phyloP scores from a whole-genome alignment of 2,888 invertebrate species.

The Aquatica leii region DNA sequence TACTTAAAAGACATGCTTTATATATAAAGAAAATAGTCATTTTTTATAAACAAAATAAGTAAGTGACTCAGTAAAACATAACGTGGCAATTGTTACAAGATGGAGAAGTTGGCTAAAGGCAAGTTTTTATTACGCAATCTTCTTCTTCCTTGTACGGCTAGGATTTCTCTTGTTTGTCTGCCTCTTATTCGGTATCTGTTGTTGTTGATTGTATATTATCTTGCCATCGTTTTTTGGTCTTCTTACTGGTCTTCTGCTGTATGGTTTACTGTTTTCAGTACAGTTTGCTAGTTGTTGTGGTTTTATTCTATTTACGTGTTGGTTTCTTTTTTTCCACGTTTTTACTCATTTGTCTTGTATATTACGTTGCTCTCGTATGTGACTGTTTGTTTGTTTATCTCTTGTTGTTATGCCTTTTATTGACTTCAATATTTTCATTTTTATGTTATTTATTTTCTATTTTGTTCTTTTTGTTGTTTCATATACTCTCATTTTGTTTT shows the following conservation, averaged over 20 bases:
- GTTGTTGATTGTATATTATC: not conserved
- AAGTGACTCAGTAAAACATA: too few species aligned
- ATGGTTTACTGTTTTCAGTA: not conserved
- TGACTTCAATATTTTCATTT: too few species aligned
- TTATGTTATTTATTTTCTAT: too few species aligned
- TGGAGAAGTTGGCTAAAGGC: too few species aligned
- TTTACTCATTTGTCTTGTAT: constrained; percentile 19
- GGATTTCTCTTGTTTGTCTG: not conserved
- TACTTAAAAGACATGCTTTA: too few species aligned
- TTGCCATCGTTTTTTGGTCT: too few species aligned
- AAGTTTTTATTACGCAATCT: too few species aligned
- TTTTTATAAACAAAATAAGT: too few species aligned
- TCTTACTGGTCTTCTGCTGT: too few species aligned
- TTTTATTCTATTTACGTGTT: not conserved
- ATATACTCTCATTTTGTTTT: constrained; percentile 33
- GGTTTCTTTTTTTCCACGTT: constrained; percentile 19
- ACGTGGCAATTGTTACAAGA: too few species aligned
- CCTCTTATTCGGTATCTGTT: not conserved
- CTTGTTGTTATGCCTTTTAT: constrained; percentile 48
- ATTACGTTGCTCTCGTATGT: constrained; percentile 17
- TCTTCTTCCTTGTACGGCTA: not conserved
- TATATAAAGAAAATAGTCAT: too few species aligned
- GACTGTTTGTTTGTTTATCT: constrained; percentile 19
- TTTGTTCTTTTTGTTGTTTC: too few species aligned
- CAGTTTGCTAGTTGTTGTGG: not conserved